Evolutionary conservation across 1,140 invertebrate genomes (phyloP).

Genomic region (Dreissena rostriformis): DNA sequence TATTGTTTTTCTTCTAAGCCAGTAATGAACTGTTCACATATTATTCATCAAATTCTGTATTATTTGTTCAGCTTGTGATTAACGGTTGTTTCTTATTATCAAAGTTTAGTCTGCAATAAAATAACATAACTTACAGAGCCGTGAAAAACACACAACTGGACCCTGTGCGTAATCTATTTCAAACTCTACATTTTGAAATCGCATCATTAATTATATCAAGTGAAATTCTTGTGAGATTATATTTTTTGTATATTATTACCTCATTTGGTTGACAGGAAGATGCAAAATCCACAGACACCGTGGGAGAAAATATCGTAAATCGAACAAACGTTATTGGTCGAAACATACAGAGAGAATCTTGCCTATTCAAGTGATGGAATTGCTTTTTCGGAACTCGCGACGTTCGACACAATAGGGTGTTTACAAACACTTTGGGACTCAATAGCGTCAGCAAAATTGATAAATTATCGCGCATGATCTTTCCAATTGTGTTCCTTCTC

Average conservation of each 20-base stretch:
- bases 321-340: neutral
- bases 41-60: too few species aligned
- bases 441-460: constrained; percentile 82
- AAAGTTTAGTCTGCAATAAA: too few species aligned
- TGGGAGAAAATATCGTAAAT: constrained; percentile 22
- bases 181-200: too few species aligned
- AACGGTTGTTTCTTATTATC: too few species aligned
- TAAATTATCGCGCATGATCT: constrained; percentile 81
- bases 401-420: constrained; percentile 18
- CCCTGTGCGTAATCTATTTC: too few species aligned
- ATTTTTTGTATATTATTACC: neutral
- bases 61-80: too few species aligned
- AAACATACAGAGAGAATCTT: constrained; percentile 16
- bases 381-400: constrained; percentile 58
- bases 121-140: too few species aligned
- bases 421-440: constrained; percentile 56
- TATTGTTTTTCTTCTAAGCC: too few species aligned
- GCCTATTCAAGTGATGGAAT: constrained; percentile 51
- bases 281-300: neutral
- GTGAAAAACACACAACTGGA: too few species aligned
- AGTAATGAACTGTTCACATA: too few species aligned
- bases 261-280: neutral
- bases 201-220: too few species aligned
- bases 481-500: constrained; percentile 82
- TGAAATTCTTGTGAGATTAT: too few species aligned